phyloP scores from a whole-genome alignment of 2,113 vertebrate genomes.

The Ranitomeya imitator region DNA sequence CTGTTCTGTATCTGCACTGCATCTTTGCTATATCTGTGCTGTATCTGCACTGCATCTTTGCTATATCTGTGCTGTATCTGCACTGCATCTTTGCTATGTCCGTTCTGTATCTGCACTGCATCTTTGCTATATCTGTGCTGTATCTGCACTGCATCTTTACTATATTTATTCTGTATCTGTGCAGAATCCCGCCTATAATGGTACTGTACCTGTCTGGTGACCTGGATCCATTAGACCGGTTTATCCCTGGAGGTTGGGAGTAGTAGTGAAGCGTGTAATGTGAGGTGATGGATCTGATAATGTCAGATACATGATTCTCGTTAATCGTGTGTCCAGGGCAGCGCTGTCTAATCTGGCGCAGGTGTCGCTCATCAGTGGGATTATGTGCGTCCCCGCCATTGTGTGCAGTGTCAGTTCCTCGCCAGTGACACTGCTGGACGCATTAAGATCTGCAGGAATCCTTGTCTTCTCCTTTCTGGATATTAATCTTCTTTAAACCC shows the following conservation, averaged over 20 bases:
- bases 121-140: too few species aligned
- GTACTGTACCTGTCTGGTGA: too few species aligned
- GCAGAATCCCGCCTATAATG: too few species aligned
- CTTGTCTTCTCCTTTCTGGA: slow-evolving; percentile 22
- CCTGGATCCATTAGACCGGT: too few species aligned
- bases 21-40: too few species aligned
- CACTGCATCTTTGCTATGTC: too few species aligned
- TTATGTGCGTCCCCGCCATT: slow-evolving; percentile 55
- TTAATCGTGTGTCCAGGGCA: background rate
- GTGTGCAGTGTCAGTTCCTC: slow-evolving; percentile 49
- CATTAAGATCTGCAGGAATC: background rate
- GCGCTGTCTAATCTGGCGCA: slow-evolving; percentile 52
- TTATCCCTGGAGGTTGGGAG: background rate
- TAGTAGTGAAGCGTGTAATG: background rate
- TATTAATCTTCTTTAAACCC: slow-evolving; percentile 20
- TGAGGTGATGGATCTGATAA: background rate
- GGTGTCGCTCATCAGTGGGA: slow-evolving; percentile 41
- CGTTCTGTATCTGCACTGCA: too few species aligned
- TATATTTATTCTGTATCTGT: too few species aligned
- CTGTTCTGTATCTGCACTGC: too few species aligned
- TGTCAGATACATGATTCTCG: background rate
- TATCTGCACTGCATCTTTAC: too few species aligned
- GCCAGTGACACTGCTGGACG: background rate
- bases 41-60: too few species aligned
- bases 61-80: too few species aligned